Conservation (phyloP, 92 coral and sea anemone genomes). For the Parazoanthus darwini region DNA sequence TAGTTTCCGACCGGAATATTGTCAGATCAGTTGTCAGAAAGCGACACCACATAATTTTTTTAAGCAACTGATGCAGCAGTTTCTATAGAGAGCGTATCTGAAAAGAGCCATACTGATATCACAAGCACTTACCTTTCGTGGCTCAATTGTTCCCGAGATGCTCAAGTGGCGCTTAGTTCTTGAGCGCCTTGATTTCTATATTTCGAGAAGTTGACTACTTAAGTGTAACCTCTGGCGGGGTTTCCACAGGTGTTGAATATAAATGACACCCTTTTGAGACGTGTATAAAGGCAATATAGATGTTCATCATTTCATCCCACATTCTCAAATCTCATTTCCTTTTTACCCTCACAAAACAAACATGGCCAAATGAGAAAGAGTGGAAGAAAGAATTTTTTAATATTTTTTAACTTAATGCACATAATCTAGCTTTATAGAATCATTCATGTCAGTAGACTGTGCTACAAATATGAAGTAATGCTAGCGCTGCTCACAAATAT, state of each 20-base stretch:
- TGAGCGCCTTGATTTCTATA: not conserved
- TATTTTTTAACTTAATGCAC: not conserved
- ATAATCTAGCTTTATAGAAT: not conserved
- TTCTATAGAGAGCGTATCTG: not conserved
- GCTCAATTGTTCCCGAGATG: not conserved
- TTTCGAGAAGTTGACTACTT: conserved; percentile 18
- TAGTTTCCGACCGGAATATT: conserved; percentile 43
- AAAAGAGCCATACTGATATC: not conserved
- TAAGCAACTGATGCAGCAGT: not conserved
- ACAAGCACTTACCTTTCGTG: conserved; percentile 7
- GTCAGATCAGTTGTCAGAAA: conserved; percentile 23
- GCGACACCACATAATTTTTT: not conserved
- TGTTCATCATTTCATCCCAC: conserved; percentile 31
- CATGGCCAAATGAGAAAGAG: conserved; percentile 6
- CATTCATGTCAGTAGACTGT: not conserved
- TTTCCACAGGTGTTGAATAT: conserved; percentile 9
- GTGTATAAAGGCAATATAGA: not conserved
- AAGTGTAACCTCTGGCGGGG: not conserved
- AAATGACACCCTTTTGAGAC: conserved; percentile 27
- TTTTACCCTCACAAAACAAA: conserved; percentile 23
- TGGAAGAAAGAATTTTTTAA: not conserved
- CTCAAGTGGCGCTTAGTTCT: not conserved
- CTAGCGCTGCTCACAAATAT: not conserved
- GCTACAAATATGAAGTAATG: not conserved
- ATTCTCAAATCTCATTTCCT: conserved; percentile 43